phyloP scores from a whole-genome alignment of 2,888 invertebrate genomes.

The Drosophila mayaguana region DNA sequence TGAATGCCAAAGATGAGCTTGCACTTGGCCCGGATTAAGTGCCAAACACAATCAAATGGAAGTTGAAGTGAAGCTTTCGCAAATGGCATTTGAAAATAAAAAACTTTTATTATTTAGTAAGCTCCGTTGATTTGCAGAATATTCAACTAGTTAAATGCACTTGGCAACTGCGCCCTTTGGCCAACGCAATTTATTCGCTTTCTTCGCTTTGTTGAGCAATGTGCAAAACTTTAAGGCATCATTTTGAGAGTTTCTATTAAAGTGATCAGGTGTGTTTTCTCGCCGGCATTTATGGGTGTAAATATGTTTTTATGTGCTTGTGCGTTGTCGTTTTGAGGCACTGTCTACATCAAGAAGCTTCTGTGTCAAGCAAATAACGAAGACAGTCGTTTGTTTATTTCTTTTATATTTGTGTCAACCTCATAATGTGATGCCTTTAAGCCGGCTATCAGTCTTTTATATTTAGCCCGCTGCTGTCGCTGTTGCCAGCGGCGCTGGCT shows the following conservation, averaged over 20 bases:
- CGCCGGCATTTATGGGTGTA: not conserved
- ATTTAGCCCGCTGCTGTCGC: conserved; percentile 50
- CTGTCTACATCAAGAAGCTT: conserved; percentile 25
- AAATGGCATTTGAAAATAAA: conserved; percentile 1
- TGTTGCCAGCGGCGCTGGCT: conserved; percentile 45
- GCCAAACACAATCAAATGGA: not conserved
- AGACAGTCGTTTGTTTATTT: conserved; percentile 53
- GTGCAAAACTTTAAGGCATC: not conserved
- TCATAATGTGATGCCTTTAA: conserved; percentile 74
- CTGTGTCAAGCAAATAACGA: conserved; percentile 52
- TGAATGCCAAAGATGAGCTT: conserved; percentile 3
- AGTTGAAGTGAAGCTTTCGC: not conserved
- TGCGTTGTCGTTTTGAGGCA: conserved; percentile 15
- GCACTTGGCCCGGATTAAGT: conserved; percentile 1
- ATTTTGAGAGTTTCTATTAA: conserved; percentile 3
- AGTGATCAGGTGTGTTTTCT: conserved; percentile 7
- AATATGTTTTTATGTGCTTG: conserved; percentile 5
- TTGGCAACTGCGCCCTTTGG: not conserved
- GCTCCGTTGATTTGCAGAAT: not conserved
- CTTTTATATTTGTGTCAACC: conserved; percentile 68
- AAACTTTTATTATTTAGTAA: not conserved
- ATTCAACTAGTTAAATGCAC: not conserved
- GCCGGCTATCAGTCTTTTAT: conserved; percentile 73
- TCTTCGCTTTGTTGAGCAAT: not conserved
- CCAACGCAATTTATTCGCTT: too few species aligned